Base-by-base conservation (phyloP, 1,140 invertebrate genomes). In the Cydia pomonella region DNA sequence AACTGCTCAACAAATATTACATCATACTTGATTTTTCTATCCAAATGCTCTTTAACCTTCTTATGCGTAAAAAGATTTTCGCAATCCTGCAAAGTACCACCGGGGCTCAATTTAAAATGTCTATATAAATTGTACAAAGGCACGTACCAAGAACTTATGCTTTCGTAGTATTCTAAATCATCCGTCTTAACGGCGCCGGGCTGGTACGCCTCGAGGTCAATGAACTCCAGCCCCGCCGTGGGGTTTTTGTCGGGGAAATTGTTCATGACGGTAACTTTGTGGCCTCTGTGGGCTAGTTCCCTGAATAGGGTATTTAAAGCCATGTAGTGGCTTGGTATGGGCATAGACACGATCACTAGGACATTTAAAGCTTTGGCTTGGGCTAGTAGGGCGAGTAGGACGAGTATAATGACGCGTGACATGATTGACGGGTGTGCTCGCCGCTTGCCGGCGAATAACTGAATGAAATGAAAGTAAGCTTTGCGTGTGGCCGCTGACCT, bases 1-100 rank as follows among this genome's bases (percentile, higher is more conserved):
- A 96, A 96, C 74, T 93, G 92, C 84, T 96, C 96, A 3, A 94
- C 93, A 13, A 97, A 86, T 72, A 96, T 94, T 2, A 97, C 79
- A 82, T 97, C 96, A 77, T 94, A 96, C 66, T 93, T 93, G 53
- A 93, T 76, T 73, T 80, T 66, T 84, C 82, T 80, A 0, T 94
- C 74, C 7, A 83, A 76, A 77, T 87, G 78, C 1, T 86, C 50
- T 69, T 88, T 82, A 0, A 94, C 86, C 16, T 86, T 78, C 4
- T 87, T 72, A 75, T 92, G 90, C 0, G 75, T 83, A 7, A 95
- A 79, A 5, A 88, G 79, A 33, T 76, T 77, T 18, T 92, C 81
- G 72, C 94, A 95, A 74, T 89, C 85, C 5, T 64, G 18, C 72
- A 63, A 72, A 2, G 59, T 66, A 74, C 72, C 27, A 18, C 23